Evolutionary conservation across 2,888 invertebrate genomes (phyloP).

Genomic region (Mesorhabditis sp.): DNA sequence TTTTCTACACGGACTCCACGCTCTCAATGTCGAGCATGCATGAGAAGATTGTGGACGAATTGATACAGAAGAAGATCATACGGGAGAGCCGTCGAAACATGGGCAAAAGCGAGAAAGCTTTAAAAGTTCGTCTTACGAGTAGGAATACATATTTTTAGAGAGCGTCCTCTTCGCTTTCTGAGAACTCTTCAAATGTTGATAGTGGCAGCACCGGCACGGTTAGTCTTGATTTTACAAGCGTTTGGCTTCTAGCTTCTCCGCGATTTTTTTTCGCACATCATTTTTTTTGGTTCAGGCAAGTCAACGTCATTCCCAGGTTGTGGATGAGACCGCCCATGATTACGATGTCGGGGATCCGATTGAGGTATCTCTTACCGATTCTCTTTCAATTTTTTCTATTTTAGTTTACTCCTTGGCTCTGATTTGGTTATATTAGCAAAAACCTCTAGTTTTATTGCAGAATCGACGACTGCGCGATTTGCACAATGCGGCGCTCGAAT

Average conservation of each 20-base stretch:
- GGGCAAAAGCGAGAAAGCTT: neutral
- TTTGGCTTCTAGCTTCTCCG: neutral
- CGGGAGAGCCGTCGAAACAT: neutral
- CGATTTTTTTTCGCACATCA: neutral
- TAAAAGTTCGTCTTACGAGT: too few relatives aligned
- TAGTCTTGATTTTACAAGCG: neutral
- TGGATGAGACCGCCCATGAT: neutral
- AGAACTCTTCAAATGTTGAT: neutral
- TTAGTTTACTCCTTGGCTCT: neutral
- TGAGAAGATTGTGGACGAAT: conserved; percentile 31
- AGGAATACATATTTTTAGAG: neutral
- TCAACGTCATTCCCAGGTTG: neutral
- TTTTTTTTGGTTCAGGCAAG: neutral
- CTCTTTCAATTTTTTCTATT: neutral
- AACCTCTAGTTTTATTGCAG: conserved; percentile 10
- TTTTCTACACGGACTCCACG: conserved; percentile 1
- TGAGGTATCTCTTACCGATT: neutral
- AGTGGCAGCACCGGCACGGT: neutral
- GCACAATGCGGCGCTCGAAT: conserved; percentile 47
- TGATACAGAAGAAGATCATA: conserved; percentile 23
- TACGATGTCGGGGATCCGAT: neutral
- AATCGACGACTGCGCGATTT: conserved; percentile 42
- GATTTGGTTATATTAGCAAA: neutral
- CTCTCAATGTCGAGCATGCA: conserved; percentile 16
- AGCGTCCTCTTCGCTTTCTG: neutral